These are phyloP conservation scores for Cerastis rubricosa DNA, from an alignment of 2,888 invertebrate species.

Conservation along the genomic window DNA sequence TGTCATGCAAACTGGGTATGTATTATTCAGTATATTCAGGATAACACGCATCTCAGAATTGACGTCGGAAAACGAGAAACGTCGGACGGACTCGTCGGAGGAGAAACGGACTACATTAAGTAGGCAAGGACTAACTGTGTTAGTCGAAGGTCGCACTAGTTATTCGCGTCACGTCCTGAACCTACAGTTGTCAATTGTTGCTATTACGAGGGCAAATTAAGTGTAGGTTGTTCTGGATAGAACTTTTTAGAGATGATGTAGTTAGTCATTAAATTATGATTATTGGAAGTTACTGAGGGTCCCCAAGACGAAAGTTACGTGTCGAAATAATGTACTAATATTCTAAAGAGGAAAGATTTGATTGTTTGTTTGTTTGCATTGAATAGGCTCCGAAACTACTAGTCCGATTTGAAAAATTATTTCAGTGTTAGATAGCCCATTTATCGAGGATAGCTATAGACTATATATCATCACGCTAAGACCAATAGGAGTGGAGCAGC, in stretches of 20 bases:
- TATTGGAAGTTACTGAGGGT: not conserved
- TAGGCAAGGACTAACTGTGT: conserved; percentile 52
- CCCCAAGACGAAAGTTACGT: not conserved
- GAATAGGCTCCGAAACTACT: too few species aligned
- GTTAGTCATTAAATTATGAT: conserved; percentile 17
- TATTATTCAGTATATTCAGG: conserved; percentile 75
- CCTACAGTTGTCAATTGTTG: conserved; percentile 63
- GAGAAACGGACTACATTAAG: conserved; percentile 55
- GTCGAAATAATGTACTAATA: too few species aligned
- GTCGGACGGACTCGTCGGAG: conserved; percentile 33
- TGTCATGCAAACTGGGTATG: conserved; percentile 77
- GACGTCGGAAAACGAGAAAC: conserved; percentile 72
- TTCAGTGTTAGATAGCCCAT: too few species aligned
- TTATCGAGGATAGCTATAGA: too few species aligned
- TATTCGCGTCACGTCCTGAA: conserved; percentile 60
- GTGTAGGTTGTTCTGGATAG: conserved; percentile 48
- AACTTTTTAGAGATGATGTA: conserved; percentile 34
- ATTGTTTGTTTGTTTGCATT: too few species aligned
- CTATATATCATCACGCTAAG: too few species aligned
- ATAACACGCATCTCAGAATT: conserved; percentile 71
- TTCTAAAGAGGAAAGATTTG: too few species aligned
- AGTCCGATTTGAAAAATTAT: too few species aligned
- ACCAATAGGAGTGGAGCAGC: too few species aligned
- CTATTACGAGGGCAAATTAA: conserved; percentile 60
- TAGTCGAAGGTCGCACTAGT: conserved; percentile 27